Percentiles rank a stretch among this genome's conserved stretches.
Conservation (phyloP, 2,797 vertebrate species). For the Helarctos malayanus region DNA sequence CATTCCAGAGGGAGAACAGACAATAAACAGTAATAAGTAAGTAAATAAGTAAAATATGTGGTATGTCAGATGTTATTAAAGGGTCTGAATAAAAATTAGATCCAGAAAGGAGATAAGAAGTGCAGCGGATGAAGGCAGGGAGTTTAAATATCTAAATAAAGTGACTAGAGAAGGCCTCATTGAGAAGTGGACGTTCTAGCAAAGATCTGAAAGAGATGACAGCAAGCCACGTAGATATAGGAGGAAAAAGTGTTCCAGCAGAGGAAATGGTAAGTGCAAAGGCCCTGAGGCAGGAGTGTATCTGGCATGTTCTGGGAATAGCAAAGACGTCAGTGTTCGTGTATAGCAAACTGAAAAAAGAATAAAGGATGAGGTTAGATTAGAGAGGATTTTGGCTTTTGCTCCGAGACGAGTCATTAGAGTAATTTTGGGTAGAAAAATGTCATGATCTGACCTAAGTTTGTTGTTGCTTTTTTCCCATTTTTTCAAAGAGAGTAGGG, state of each 20-base stretch:
- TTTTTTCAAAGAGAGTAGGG: background rate
- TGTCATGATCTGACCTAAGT: background rate
- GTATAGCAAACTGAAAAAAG: background rate
- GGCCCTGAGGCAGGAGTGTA: background rate
- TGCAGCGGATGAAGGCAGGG: background rate
- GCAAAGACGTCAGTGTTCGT: background rate
- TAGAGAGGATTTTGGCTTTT: conserved; percentile 4
- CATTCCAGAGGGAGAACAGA: background rate
- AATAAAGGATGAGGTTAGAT: background rate
- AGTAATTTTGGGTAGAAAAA: background rate
- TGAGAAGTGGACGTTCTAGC: conserved; percentile 47
- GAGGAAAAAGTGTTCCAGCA: background rate
- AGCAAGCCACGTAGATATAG: background rate
- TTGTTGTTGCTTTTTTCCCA: background rate
- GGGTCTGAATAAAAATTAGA: conserved; percentile 24
- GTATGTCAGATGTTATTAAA: conserved; percentile 30
- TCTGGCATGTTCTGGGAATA: background rate
- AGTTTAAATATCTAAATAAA: conserved; percentile 32
- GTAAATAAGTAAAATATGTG: background rate
- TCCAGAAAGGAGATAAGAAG: background rate
- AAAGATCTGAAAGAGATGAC: background rate
- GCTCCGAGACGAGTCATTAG: background rate
- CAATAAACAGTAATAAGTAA: background rate
- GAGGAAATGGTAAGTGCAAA: background rate
- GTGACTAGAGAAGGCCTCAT: background rate